phyloP scores from a whole-genome alignment of 2,888 invertebrate species.

The Neoaliturus tenellus region DNA sequence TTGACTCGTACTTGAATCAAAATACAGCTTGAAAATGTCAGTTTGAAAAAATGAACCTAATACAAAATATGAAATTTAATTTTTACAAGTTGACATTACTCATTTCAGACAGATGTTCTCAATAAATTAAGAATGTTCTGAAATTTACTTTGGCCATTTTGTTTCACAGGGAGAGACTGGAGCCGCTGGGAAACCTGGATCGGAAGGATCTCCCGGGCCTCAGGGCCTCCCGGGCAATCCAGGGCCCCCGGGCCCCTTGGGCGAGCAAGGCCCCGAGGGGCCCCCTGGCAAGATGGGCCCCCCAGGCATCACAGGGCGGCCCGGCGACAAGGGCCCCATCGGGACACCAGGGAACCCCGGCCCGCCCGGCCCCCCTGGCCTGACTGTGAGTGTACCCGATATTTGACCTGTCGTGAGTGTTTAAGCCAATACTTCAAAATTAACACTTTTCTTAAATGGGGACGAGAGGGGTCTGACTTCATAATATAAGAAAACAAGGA shows the following conservation, averaged over 20 bases:
- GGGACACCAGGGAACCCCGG: conserved; percentile 78
- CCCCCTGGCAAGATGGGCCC: conserved; percentile 77
- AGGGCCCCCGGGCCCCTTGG: conserved; percentile 79
- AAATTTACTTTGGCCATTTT: neutral
- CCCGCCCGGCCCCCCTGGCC: conserved; percentile 72
- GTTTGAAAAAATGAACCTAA: no score
- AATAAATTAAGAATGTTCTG: neutral
- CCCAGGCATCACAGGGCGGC: conserved; percentile 72
- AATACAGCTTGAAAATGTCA: no score
- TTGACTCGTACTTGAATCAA: no score
- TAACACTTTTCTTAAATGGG: no score
- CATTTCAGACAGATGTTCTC: no score
- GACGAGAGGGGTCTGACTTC: no score
- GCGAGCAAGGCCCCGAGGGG: conserved; percentile 76
- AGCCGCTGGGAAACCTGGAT: conserved; percentile 80
- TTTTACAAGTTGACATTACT: no score
- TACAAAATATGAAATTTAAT: no score
- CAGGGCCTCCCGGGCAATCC: conserved; percentile 80
- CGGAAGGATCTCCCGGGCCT: conserved; percentile 83
- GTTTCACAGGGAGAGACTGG: conserved; percentile 54
- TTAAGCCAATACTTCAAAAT: no score
- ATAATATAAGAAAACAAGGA: no score
- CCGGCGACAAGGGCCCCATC: conserved; percentile 78
- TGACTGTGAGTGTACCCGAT: conserved; percentile 70
- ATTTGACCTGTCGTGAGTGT: no score